Percentiles rank a stretch among this genome's conserved stretches.
These are phyloP conservation scores for Eidolon dupreanum DNA, from an alignment of 2,797 vertebrate genomes.

Conservation along the genomic window DNA sequence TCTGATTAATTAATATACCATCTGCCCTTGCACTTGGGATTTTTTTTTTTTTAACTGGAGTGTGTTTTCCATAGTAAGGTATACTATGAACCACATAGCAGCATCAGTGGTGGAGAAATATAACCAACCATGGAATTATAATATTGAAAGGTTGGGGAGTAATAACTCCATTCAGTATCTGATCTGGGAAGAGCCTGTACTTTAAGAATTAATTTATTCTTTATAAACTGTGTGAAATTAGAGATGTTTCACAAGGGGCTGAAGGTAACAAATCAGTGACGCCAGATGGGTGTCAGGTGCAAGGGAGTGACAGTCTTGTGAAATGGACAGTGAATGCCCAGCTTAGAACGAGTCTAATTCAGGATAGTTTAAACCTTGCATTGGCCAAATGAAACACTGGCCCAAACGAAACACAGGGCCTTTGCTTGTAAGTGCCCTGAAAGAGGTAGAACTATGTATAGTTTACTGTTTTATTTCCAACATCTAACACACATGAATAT, in stretches of 20 bases:
- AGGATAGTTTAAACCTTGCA: not conserved
- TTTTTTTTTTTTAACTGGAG: not conserved
- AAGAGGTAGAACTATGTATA: not conserved
- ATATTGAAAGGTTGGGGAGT: not conserved
- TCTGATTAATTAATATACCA: slow-evolving; percentile 57
- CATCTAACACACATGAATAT: not conserved
- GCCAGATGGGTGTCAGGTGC: not conserved
- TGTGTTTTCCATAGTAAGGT: not conserved
- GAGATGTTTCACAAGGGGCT: not conserved
- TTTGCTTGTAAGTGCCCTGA: not conserved
- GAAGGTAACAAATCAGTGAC: not conserved
- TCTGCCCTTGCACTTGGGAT: slow-evolving; percentile 44
- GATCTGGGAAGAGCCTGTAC: not conserved
- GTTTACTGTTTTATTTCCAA: not conserved
- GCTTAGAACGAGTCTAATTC: not conserved
- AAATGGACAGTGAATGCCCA: not conserved
- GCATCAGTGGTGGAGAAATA: not conserved
- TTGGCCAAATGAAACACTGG: not conserved
- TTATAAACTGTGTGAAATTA: not conserved
- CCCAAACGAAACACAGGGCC: not conserved
- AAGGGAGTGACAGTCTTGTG: not conserved
- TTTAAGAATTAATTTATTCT: slow-evolving; percentile 11
- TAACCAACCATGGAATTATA: not conserved
- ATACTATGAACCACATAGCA: not conserved
- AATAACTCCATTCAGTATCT: not conserved